Conservation (phyloP, 2,797 vertebrate genomes). For the Borostomias antarcticus region DNA sequence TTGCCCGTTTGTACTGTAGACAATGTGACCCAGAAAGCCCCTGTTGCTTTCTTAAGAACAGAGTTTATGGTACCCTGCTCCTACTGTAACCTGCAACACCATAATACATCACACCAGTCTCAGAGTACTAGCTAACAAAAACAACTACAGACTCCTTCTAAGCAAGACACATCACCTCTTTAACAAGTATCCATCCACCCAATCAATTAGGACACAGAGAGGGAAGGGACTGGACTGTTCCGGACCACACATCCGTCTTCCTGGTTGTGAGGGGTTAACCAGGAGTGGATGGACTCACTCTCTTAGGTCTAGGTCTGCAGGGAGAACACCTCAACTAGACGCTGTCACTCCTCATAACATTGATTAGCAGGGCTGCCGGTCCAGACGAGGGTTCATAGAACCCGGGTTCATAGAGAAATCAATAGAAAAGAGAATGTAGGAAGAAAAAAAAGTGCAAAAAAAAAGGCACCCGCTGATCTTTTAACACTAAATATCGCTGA, state of each 20-base stretch:
- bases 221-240: constrained; percentile 3
- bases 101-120: no score
- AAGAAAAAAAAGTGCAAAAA: not conserved
- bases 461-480: not conserved
- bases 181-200: constrained; percentile 6
- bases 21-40: no score
- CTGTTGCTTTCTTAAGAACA: no score
- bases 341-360: not conserved
- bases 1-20: no score
- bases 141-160: not conserved
- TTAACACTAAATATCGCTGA: no score
- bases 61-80: no score
- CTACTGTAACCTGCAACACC: no score
- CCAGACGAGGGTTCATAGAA: no score
- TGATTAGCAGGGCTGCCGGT: not conserved
- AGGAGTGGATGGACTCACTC: not conserved
- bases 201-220: constrained; percentile 16
- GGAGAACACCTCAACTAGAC: not conserved
- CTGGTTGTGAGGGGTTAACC: not conserved
- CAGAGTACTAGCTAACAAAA: no score
- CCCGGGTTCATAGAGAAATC: no score
- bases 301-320: not conserved
- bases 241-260: constrained; percentile 1
- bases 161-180: constrained; percentile 3
- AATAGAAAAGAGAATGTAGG: not conserved